Percentiles rank a stretch among this genome's conserved stretches.
Evolutionary conservation across 2,797 vertebrate genomes (phyloP).

Genomic region (Phoxinus dragarum): DNA sequence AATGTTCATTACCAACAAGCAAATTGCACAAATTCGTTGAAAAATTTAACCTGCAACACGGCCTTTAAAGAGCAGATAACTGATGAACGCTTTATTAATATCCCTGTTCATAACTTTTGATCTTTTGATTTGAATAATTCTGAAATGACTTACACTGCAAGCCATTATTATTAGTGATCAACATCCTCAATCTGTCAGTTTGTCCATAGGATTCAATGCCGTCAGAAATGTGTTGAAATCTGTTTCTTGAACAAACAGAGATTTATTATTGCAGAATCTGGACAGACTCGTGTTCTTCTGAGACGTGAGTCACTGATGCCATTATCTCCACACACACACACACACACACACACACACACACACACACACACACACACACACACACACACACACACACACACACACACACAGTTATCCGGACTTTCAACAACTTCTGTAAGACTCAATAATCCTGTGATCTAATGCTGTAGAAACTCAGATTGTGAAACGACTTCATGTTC

Average conservation of each 20-base stretch:
- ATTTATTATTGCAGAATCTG: neutral
- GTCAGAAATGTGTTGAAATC: neutral
- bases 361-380: too few species aligned
- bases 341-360: too few species aligned
- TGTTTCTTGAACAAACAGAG: neutral
- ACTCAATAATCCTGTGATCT: neutral
- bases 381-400: too few species aligned
- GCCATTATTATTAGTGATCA: neutral
- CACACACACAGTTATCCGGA: neutral
- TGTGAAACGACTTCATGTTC: neutral
- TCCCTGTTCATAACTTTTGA: neutral
- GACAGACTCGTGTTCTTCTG: neutral
- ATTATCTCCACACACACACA: too few species aligned
- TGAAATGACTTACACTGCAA: neutral
- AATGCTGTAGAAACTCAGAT: neutral
- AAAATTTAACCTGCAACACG: too few species aligned
- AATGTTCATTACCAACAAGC: too few species aligned
- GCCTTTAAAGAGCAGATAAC: neutral
- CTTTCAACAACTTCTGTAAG: neutral
- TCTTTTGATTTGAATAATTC: neutral
- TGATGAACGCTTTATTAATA: neutral
- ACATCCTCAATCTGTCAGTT: neutral
- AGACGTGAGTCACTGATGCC: neutral
- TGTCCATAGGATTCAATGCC: neutral
- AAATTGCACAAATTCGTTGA: too few species aligned